Base-by-base conservation (phyloP, 1,140 invertebrate species). In the Heliothis subflexa region DNA sequence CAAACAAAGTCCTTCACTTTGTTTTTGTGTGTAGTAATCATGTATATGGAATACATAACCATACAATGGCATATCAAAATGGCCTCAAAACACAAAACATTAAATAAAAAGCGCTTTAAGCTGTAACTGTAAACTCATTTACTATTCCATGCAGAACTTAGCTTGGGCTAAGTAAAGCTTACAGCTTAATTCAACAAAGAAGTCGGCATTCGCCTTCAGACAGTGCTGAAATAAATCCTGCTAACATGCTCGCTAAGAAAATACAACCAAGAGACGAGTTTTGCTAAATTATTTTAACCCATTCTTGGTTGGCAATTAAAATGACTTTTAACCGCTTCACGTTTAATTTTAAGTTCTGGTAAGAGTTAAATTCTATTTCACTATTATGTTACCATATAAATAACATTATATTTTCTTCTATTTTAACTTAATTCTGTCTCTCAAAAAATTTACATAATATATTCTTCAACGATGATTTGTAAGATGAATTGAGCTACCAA, bases 141-240 rank as follows among this genome's bases (percentile, higher is more conserved):
- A 52, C 66, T 21, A 70, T 70, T 50, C 66, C 33, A 13, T 9
- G 16, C 66, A 52, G 21, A 70, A 70, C 66, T 70, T 52, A 49
- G 66, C 66, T 40, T 10, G 12, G 18, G 64, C 66, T 70, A 70
- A 70, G 66, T 70, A 70, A 49, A 70, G 66, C 66, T 70, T 70
- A 70, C 25, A 70, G 66, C 66, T 70, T 70, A 70, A 70, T 70
- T 70, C 66, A 52, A 70, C 66, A 70, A 70, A 70, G 66, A 70
- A 64, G 66, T 13, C 59, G 5, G 62, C 66, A n/a, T 25, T 49
- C 47, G 18, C 2, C 18, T 47, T 13, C 66, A 52, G 62, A 66
- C 40, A 18, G 10, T 13, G 0, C 13, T 50, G 47, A 70, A 52
- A 70, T 70, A 70, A 70, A 70, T 50, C 47, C 47, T 28, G 49